These are phyloP conservation scores for Atopsyche davidsoni DNA, from an alignment of 1,140 invertebrate genomes.

Conservation along the genomic window DNA sequence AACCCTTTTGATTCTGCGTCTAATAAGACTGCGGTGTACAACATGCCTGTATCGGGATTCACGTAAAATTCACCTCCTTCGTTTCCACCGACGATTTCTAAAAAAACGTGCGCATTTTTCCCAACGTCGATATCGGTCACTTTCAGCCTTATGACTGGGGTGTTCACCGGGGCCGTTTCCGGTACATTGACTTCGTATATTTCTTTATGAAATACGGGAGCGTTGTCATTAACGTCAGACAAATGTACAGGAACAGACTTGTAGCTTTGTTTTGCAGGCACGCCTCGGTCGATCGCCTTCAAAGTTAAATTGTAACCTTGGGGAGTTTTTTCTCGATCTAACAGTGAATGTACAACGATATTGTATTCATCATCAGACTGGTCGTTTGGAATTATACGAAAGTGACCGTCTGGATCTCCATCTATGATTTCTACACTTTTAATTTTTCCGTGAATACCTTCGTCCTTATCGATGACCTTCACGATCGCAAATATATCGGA, in stretches of 20 bases:
- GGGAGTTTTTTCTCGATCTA: constrained; percentile 63
- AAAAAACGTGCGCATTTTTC: constrained; percentile 66
- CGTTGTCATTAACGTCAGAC: constrained; percentile 71
- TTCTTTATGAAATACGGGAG: constrained; percentile 74
- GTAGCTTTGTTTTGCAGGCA: constrained; percentile 62
- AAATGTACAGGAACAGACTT: constrained; percentile 64
- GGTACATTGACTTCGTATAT: constrained; percentile 76
- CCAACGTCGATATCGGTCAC: constrained; percentile 73
- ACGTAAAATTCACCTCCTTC: constrained; percentile 75
- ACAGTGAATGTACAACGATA: constrained; percentile 61
- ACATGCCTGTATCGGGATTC: constrained; percentile 74
- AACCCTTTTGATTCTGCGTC: constrained; percentile 79
- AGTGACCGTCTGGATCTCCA: constrained; percentile 74
- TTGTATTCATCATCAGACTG: constrained; percentile 58
- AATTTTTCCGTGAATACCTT: constrained; percentile 71
- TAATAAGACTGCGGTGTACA: constrained; percentile 71
- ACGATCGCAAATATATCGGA: constrained; percentile 81
- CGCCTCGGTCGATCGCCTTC: constrained; percentile 69
- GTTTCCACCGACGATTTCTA: constrained; percentile 82
- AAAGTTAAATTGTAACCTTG: constrained; percentile 76
- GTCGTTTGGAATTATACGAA: constrained; percentile 56
- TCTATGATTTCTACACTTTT: constrained; percentile 69
- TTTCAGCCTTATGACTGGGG: constrained; percentile 70
- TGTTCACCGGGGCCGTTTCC: constrained; percentile 76
- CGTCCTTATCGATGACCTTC: constrained; percentile 69